A percentile compares a stretch with the other conserved stretches of the same genome.
phyloP scores from a whole-genome alignment of 1,140 invertebrate species.

The Coptotermes formosanus region DNA sequence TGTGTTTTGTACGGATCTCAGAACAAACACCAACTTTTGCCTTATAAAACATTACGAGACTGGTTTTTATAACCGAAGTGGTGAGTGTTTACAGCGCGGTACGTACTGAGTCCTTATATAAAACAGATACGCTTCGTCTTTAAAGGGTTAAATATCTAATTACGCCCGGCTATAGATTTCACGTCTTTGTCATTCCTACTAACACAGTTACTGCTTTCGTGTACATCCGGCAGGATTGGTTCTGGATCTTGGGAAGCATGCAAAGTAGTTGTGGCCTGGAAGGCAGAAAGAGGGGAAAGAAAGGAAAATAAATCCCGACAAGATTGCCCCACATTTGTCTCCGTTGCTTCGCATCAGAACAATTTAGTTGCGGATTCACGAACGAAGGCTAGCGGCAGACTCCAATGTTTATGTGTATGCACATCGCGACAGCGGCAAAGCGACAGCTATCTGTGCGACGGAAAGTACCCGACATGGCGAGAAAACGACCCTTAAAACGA shows the following conservation, averaged over 20 bases:
- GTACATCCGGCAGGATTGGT: neutral
- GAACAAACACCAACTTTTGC: too few relatives aligned
- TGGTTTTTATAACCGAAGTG: too few relatives aligned
- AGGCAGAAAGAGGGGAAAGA: neutral
- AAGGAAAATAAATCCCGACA: neutral
- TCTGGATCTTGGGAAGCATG: neutral
- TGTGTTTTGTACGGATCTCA: too few relatives aligned
- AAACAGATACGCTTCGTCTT: too few relatives aligned
- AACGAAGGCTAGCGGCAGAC: neutral
- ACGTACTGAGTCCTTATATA: too few relatives aligned
- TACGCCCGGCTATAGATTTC: too few relatives aligned
- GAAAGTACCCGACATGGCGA: neutral
- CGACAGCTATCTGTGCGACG: neutral
- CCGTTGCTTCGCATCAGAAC: neutral
- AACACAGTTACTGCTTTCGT: neutral
- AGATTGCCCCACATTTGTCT: slow-evolving; percentile 15
- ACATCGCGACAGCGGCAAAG: neutral
- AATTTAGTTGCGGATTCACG: neutral
- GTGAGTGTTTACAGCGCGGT: too few relatives aligned
- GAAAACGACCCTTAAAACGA: neutral
- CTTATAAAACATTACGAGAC: too few relatives aligned
- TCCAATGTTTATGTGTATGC: neutral
- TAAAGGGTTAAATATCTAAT: too few relatives aligned
- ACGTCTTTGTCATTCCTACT: too few relatives aligned
- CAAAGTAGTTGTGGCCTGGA: neutral